Base-by-base conservation (phyloP, 2,113 vertebrate species). In the Egretta garzetta region DNA sequence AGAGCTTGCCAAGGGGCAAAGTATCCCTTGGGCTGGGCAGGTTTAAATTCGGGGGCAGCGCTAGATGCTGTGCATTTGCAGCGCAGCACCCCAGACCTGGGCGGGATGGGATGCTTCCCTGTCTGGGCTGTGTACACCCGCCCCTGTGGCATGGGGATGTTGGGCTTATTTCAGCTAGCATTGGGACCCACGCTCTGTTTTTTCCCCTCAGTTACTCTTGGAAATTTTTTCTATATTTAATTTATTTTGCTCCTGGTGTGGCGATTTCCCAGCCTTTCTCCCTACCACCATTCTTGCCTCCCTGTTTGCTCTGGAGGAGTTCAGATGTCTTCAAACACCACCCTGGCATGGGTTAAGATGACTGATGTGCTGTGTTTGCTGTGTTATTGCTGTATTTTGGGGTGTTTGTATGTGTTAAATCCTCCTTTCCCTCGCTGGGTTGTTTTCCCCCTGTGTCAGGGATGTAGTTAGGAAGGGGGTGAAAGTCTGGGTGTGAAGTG, bases 141-240 rank as follows among this genome's bases (percentile, higher is more conserved):
- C 9, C 19, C 39, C 18, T 23, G 56, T 1, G 4, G 12, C 0
- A 0, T 10, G 22, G 26, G 12, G 37, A 33, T 6, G 2, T 59
- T 43, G 33, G 59, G 41, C 2, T 77, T 5, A 12, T n/a, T 90
- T 87, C 66, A 50, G 3, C 11, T 43, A 22, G 30, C 7, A 2
- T 33, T 21, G 30, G 20, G 6, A 8, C 15, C 20, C 12, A 4
- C 1, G 4, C 3, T 70, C 8, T 41, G 1, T 30, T 41, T 59
- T 45, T 10, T 59, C 4, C 6, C 14, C n/a, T 63, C 32, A 28
- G 26, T 41, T 45, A 30, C 21, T 59, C 35, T 53, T 77, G 39
- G 5, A 6, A 28, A 16, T 10, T 32, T 45, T 35, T 3, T 3
- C 11, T 8, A 0, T 30, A 16, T 63, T 62, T 70, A 45, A 50